These are phyloP conservation scores for Euphonia xanthogaster DNA, from an alignment of 2,797 vertebrate species.

Conservation along the genomic window DNA sequence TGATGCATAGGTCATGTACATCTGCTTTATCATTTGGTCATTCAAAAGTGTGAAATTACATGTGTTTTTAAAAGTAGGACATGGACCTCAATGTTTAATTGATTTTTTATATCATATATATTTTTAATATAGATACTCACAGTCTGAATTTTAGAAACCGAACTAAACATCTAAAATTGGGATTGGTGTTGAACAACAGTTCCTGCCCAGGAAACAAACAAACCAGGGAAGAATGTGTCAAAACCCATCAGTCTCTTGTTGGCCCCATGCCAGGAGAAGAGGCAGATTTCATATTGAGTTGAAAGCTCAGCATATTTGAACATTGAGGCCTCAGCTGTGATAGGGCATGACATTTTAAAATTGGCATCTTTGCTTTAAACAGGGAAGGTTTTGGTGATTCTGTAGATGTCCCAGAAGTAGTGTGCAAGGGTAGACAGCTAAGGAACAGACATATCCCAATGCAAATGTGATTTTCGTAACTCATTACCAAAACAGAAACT, in stretches of 20 bases:
- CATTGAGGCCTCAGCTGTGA: background rate
- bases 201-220: background rate
- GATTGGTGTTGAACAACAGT: background rate
- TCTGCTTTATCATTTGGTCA: background rate
- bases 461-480: background rate
- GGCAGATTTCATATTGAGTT: slow-evolving; percentile 2
- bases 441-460: background rate
- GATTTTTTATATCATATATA: background rate
- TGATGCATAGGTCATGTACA: accelerated
- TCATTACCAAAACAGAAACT: background rate
- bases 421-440: background rate
- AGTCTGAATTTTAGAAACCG: background rate
- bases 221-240: background rate
- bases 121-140: background rate
- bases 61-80: background rate
- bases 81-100: background rate
- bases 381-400: background rate
- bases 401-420: background rate
- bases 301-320: background rate
- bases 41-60: background rate
- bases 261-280: background rate
- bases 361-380: background rate
- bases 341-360: background rate
- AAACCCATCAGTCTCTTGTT: background rate
- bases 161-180: background rate